A percentile compares a stretch with the other conserved stretches of the same genome.
These are phyloP conservation scores for Tiaroga cobitis DNA, from an alignment of 2,797 vertebrate genomes.

Conservation along the genomic window DNA sequence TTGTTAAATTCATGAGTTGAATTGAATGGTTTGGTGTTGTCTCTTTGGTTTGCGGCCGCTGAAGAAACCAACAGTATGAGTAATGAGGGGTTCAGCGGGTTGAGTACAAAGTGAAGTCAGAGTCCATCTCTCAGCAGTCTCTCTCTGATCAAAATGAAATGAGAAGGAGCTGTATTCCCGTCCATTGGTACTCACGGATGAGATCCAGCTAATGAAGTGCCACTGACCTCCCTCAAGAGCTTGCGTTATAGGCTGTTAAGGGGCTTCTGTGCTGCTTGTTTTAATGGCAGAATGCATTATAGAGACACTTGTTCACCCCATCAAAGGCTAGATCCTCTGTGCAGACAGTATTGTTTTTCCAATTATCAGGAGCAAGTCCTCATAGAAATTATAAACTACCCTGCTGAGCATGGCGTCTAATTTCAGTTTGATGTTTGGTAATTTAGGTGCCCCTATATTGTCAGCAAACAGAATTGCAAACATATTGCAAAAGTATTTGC, in stretches of 20 bases:
- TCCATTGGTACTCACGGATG: slow-evolving; percentile 21
- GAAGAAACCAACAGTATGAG: slow-evolving; percentile 32
- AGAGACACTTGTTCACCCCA: slow-evolving; percentile 35
- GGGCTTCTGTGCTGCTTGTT: slow-evolving; percentile 28
- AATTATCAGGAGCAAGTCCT: slow-evolving; percentile 24
- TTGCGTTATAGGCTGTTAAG: slow-evolving; percentile 43
- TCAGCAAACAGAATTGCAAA: background rate
- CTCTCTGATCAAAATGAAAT: slow-evolving; percentile 43
- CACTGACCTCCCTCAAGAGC: slow-evolving; percentile 53
- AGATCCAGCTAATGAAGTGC: slow-evolving; percentile 42
- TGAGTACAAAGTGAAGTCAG: slow-evolving; percentile 3
- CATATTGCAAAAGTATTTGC: background rate
- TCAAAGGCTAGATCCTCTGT: slow-evolving; percentile 39
- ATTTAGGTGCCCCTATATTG: background rate
- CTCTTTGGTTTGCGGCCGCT: background rate
- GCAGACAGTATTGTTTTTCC: slow-evolving; percentile 28
- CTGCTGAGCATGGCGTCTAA: background rate
- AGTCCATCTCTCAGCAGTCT: slow-evolving; percentile 17
- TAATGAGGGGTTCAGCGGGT: slow-evolving; percentile 57
- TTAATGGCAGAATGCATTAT: slow-evolving; percentile 48
- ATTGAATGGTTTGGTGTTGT: background rate
- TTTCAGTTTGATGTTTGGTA: background rate
- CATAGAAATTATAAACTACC: background rate
- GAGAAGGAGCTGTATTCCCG: slow-evolving; percentile 7
- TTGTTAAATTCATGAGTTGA: slow-evolving; percentile 3